A percentile compares a stretch with the other conserved stretches of the same genome.
Evolutionary conservation across 2,797 vertebrate species (phyloP).

Genomic region (Coilia nasus): DNA sequence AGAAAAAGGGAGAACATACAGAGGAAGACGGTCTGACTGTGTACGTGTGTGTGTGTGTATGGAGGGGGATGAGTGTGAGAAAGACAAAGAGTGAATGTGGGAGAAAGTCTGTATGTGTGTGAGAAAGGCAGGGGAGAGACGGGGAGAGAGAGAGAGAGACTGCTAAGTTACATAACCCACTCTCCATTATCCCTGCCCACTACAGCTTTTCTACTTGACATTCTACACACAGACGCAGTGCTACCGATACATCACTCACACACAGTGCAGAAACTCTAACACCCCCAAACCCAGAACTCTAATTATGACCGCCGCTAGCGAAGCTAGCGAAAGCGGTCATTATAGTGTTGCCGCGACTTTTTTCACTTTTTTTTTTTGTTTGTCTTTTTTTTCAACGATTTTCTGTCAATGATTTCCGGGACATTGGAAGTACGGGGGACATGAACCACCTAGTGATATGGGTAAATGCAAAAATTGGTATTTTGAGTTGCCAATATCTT

Average conservation of each 20-base stretch:
- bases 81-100: neutral
- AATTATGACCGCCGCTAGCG: too few species aligned
- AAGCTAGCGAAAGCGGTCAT: too few species aligned
- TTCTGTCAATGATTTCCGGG: too few species aligned
- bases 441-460: too few species aligned
- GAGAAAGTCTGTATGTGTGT: neutral
- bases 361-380: too few species aligned
- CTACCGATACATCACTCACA: neutral
- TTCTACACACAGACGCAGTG: neutral
- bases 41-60: too few species aligned
- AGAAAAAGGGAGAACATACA: neutral
- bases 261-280: neutral
- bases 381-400: too few species aligned
- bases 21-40: neutral
- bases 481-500: too few species aligned
- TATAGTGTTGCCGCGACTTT: too few species aligned
- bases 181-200: slow-evolving; percentile 1
- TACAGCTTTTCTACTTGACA: slow-evolving; percentile 8
- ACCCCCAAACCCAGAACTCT: neutral
- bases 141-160: neutral
- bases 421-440: too few species aligned
- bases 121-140: neutral
- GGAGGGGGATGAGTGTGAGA: neutral
- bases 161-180: neutral
- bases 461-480: too few species aligned